phyloP scores from a whole-genome alignment of 1,140 invertebrate species.

The Amphibalanus amphitrite region DNA sequence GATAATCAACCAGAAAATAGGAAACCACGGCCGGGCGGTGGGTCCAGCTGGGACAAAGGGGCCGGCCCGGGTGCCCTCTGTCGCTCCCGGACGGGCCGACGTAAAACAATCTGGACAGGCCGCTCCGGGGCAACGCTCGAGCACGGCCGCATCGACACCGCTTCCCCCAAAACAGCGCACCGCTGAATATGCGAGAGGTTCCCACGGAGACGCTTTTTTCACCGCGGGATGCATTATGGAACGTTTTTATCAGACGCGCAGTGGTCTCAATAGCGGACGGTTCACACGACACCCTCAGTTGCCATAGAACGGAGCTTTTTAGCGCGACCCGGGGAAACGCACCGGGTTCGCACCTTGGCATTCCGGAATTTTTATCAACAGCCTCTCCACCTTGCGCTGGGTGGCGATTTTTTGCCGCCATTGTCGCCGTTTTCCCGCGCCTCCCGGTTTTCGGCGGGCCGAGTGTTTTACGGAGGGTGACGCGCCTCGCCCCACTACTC shows the following conservation, averaged over 20 bases:
- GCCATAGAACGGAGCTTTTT: not conserved
- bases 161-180: not conserved
- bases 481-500: not conserved
- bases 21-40: not conserved
- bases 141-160: not conserved
- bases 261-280: not conserved
- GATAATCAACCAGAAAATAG: constrained; percentile 2
- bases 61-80: too few species aligned
- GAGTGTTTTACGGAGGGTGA: not conserved
- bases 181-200: not conserved
- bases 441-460: not conserved
- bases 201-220: not conserved
- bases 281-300: not conserved
- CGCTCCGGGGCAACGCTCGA: too few species aligned
- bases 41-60: not conserved
- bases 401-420: not conserved
- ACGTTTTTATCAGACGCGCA: not conserved
- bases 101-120: not conserved
- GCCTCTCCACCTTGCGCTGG: not conserved
- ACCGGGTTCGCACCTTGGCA: not conserved
- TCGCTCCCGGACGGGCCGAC: too few species aligned
- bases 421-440: not conserved
- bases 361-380: constrained; percentile 1
- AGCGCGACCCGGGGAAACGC: not conserved
- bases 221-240: not conserved